Evolutionary conservation across 2,888 invertebrate genomes (phyloP).

Genomic region (Dicyrtomina minuta): DNA sequence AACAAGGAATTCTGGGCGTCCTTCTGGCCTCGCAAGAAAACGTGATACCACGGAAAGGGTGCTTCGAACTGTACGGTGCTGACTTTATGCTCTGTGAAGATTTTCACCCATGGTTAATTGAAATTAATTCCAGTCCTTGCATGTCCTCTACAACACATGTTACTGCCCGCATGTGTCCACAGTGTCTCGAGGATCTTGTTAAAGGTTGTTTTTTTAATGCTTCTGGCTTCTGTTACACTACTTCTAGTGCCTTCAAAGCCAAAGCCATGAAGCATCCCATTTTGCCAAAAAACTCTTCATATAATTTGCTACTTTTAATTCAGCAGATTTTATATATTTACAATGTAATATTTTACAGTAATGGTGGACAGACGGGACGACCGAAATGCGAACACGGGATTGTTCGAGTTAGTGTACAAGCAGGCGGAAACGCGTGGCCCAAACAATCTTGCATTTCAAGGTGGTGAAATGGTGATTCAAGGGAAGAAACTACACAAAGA

Average conservation of each 20-base stretch:
- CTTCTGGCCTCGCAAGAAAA: constrained; percentile 69
- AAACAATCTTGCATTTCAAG: constrained; percentile 41
- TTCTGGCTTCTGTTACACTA: too few species aligned
- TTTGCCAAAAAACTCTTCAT: not conserved
- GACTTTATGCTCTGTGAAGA: constrained; percentile 87
- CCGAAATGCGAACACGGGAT: constrained; percentile 74
- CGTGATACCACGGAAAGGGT: constrained; percentile 65
- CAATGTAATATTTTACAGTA: constrained; percentile 60
- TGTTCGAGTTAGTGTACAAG: constrained; percentile 76
- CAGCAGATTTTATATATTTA: not conserved
- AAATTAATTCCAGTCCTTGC: constrained; percentile 87
- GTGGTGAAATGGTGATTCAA: constrained; percentile 41
- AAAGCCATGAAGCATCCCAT: too few species aligned
- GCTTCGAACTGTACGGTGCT: constrained; percentile 87
- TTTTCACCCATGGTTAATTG: constrained; percentile 83
- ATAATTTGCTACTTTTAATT: not conserved
- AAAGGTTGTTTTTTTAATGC: constrained; percentile 67
- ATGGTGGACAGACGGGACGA: constrained; percentile 72
- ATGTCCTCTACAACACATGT: constrained; percentile 81
- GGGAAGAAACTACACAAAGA: constrained; percentile 45
- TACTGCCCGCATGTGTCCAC: constrained; percentile 78
- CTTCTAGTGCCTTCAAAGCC: too few species aligned
- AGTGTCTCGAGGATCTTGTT: constrained; percentile 77
- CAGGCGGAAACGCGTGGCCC: constrained; percentile 60
- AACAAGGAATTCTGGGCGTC: constrained; percentile 74